Evolutionary conservation across 2,888 invertebrate species (phyloP).

Genomic region (Coelopa pilipes): DNA sequence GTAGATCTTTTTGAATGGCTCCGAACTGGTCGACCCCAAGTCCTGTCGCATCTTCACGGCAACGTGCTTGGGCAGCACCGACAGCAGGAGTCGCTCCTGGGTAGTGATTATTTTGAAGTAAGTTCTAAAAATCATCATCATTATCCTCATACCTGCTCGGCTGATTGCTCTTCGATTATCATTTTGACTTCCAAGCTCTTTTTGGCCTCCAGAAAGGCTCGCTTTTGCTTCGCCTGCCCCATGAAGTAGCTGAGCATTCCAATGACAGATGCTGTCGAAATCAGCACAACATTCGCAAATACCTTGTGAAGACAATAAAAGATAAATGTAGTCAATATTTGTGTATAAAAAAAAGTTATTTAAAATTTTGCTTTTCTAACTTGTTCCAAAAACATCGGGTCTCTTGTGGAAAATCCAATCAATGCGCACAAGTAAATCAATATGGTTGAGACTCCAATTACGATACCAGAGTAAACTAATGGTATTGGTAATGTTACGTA

Average conservation of each 20-base stretch:
- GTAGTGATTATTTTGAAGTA: not conserved
- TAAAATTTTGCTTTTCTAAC: constrained; percentile 53
- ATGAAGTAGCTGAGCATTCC: constrained; percentile 80
- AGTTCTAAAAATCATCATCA: not conserved
- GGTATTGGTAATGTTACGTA: constrained; percentile 80
- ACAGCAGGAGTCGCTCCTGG: constrained; percentile 89
- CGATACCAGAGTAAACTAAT: constrained; percentile 71
- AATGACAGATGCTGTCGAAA: constrained; percentile 78
- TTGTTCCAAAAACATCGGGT: constrained; percentile 68
- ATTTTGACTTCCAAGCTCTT: constrained; percentile 91
- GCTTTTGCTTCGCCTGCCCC: constrained; percentile 86
- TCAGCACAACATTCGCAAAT: constrained; percentile 76
- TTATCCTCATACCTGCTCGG: constrained; percentile 78
- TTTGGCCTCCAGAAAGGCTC: constrained; percentile 90
- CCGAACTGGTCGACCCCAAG: constrained; percentile 86
- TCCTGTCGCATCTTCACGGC: constrained; percentile 97
- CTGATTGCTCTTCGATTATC: constrained; percentile 92
- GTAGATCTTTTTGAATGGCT: constrained; percentile 95
- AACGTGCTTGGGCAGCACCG: constrained; percentile 94
- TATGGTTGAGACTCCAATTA: constrained; percentile 73
- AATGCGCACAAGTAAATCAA: constrained; percentile 72
- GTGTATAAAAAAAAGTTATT: not conserved
- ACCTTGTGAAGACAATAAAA: constrained; percentile 68
- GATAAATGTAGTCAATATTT: not conserved
- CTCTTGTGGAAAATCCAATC: constrained; percentile 68